Evolutionary conservation across 2,113 vertebrate genomes (phyloP).

Genomic region (Microtus montanus): DNA sequence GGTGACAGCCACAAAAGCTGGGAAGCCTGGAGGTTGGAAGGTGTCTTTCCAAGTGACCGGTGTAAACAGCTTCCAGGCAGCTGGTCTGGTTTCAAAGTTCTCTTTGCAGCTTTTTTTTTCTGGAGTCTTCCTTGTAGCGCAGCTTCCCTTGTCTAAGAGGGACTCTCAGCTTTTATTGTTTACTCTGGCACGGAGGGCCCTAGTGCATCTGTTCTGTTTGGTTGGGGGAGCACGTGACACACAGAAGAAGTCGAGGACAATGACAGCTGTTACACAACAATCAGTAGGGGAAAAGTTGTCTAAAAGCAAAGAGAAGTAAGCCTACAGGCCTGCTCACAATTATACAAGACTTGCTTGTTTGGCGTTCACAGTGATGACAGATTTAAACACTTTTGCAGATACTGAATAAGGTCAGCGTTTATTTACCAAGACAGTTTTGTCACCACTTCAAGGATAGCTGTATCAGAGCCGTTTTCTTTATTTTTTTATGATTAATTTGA

Average conservation of each 20-base stretch:
- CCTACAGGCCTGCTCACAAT: constrained; percentile 74
- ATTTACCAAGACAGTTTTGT: constrained; percentile 76
- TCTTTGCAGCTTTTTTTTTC: no score
- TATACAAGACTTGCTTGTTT: constrained; percentile 77
- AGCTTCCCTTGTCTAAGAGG: background rate
- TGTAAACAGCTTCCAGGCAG: background rate
- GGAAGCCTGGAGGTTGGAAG: background rate
- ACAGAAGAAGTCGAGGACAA: background rate
- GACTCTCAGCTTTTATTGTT: background rate
- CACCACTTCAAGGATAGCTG: constrained; percentile 43
- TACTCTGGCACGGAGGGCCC: background rate
- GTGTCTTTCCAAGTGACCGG: background rate
- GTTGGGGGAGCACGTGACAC: background rate
- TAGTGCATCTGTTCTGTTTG: background rate
- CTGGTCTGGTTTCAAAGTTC: background rate
- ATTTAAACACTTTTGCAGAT: constrained; percentile 79
- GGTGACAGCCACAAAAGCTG: no score
- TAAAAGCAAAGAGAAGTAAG: constrained; percentile 77
- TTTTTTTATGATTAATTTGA: constrained; percentile 48
- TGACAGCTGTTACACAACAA: background rate
- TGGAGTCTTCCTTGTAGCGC: background rate
- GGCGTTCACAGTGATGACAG: constrained; percentile 76
- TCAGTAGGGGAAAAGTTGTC: constrained; percentile 81
- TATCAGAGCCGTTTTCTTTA: constrained; percentile 56
- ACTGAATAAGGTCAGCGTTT: constrained; percentile 80